A percentile compares a stretch with the other conserved stretches of the same genome.
Conservation (phyloP, 2,888 invertebrate genomes). For the Agrochola circellaris region DNA sequence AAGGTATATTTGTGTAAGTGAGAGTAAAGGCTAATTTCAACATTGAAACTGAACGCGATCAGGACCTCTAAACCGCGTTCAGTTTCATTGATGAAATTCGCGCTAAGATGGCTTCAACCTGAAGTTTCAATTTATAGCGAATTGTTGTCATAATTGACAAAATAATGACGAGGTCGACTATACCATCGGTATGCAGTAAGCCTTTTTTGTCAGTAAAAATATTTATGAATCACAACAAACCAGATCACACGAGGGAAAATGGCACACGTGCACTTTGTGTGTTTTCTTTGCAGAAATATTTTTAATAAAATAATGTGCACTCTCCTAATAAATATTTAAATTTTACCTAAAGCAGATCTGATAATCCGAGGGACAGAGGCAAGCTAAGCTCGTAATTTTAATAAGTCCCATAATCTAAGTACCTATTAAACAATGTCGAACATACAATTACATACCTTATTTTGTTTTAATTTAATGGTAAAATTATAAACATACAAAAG, state of each 20-base stretch:
- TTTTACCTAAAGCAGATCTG: not conserved
- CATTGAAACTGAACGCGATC: too few species aligned
- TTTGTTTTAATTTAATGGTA: too few species aligned
- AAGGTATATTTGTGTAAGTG: not conserved
- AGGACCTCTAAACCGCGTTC: too few species aligned
- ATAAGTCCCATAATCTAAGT: not conserved
- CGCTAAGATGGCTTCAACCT: not conserved
- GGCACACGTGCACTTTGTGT: not conserved
- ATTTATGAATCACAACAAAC: not conserved
- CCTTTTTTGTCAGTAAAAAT: slow-evolving; percentile 3
- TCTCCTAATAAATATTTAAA: not conserved
- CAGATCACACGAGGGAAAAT: not conserved
- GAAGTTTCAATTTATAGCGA: not conserved
- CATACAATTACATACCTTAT: too few species aligned
- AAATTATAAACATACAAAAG: not conserved
- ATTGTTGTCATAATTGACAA: not conserved
- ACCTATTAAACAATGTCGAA: not conserved
- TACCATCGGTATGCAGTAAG: not conserved
- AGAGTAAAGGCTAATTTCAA: too few species aligned
- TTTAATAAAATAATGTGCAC: not conserved
- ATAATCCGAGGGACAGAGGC: not conserved
- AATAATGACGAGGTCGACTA: not conserved
- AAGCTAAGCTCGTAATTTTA: not conserved
- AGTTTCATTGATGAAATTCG: too few species aligned
- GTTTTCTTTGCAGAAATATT: not conserved